Percentiles rank a stretch among this genome's conserved stretches.
phyloP scores from a whole-genome alignment of 1,140 invertebrate genomes.

The Ceratina australensis region DNA sequence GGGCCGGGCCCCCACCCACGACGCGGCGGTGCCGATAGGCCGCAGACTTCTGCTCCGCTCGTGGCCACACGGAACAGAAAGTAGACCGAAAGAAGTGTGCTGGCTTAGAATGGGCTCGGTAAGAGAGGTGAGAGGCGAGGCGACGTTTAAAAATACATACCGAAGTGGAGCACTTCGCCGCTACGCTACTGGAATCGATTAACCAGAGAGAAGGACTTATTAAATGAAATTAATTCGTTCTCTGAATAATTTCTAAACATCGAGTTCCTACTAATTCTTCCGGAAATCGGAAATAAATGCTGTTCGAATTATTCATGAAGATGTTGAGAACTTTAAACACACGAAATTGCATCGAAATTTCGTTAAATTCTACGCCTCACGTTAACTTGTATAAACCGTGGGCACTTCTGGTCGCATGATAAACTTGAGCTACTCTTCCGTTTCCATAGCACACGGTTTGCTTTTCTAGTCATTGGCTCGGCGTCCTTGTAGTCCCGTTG shows the following conservation, averaged over 20 bases:
- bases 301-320: no score
- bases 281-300: no score
- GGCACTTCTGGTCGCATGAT: no score
- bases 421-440: slow-evolving; percentile 9
- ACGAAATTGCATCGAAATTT: no score
- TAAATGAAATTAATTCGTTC: no score
- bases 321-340: no score
- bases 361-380: no score
- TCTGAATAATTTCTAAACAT: no score
- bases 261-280: no score
- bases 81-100: slow-evolving; percentile 63
- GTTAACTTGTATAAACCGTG: no score
- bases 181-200: slow-evolving; percentile 58
- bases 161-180: slow-evolving; percentile 67
- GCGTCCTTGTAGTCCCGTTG: slow-evolving; percentile 13
- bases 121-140: slow-evolving; percentile 54
- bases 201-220: background rate
- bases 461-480: background rate
- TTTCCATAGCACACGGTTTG: background rate
- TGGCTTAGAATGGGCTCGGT: slow-evolving; percentile 33
- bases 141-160: slow-evolving; percentile 69
- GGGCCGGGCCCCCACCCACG: slow-evolving; percentile 40
- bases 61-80: slow-evolving; percentile 50
- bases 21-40: slow-evolving; percentile 13
- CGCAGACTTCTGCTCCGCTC: background rate